Percentiles rank a stretch among this genome's conserved stretches.
Evolutionary conservation across 2,113 vertebrate species (phyloP).

Genomic region (Microcebus jonahi): DNA sequence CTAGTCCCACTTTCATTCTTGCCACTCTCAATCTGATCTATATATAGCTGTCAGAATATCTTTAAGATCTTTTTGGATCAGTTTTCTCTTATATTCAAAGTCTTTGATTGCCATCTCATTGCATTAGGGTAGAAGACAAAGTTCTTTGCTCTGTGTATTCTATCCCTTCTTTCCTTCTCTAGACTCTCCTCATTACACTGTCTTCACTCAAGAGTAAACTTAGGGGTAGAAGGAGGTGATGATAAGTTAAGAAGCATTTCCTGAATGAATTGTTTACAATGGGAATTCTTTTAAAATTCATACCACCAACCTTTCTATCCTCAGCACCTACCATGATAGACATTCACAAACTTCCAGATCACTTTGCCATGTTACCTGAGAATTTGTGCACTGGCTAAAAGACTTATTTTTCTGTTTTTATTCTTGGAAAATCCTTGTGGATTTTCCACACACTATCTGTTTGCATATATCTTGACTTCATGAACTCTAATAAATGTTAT

Average conservation of each 20-base stretch:
- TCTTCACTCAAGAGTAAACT: neutral
- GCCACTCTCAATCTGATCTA: neutral
- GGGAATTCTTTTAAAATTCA: neutral
- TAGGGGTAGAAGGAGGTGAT: neutral
- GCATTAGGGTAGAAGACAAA: neutral
- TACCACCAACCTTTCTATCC: neutral
- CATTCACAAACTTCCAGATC: neutral
- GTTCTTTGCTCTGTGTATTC: neutral
- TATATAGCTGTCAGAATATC: neutral
- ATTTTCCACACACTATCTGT: neutral
- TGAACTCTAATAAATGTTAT: neutral
- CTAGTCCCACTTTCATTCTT: neutral
- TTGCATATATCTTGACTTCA: slow-evolving; percentile 9
- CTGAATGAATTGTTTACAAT: neutral
- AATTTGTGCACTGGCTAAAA: neutral
- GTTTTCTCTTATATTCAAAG: neutral
- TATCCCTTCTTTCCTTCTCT: neutral
- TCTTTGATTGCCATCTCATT: neutral
- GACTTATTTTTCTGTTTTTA: neutral
- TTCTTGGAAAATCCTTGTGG: neutral
- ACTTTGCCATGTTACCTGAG: neutral
- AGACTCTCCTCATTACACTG: no score
- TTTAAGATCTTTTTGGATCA: neutral
- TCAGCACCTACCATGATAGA: neutral
- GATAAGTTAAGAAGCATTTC: neutral